Evolutionary conservation across 2,888 invertebrate genomes (phyloP), one percentile per base, ranked within the genome.

Genomic region (Sipunculus nudus): DNA sequence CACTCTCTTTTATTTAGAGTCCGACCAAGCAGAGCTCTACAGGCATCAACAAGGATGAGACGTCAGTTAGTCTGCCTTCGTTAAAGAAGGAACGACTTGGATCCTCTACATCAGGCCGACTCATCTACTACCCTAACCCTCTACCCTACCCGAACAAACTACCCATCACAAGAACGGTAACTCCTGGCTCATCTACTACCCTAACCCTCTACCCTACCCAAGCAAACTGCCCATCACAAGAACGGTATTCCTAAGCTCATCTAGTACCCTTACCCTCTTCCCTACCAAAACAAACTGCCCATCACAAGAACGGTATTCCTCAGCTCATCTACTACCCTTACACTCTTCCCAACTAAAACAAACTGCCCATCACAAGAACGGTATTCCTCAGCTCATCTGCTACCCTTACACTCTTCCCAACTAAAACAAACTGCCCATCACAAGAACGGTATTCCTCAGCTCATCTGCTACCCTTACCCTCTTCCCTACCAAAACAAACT

Each of bases 261-360:
- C 45, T 81, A 77, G 65, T 76, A 80, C 50, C 78, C 81, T 2
- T 79, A 78, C 57, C 78, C 80, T 10, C 75, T 80, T 39, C 78
- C 80, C 10, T 75, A 78, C 23, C 79, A 79, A 28, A 72, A 76
- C 31, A 72, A 78, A 48, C 63, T 81, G 38, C 78, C 80, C 6
- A 62, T 78, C n/a, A 78, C 80, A 6, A 71, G 76, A 61, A 75
- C 72, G 38, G 81, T 80, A 60, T n/a, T n/a, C n/a, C n/a, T n/a
- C n/a, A n/a, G n/a, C n/a, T n/a, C n/a, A n/a, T n/a, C n/a, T n/a
- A n/a, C n/a, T n/a, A n/a, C n/a, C n/a, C n/a, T n/a, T n/a, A n/a
- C n/a, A n/a, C n/a, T n/a, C n/a, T n/a, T n/a, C n/a, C n/a, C n/a
- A n/a, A n/a, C n/a, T n/a, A n/a, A n/a, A n/a, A n/a, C n/a, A n/a